Base-by-base conservation (phyloP, 2,797 vertebrate genomes). In the Microtus californicus region DNA sequence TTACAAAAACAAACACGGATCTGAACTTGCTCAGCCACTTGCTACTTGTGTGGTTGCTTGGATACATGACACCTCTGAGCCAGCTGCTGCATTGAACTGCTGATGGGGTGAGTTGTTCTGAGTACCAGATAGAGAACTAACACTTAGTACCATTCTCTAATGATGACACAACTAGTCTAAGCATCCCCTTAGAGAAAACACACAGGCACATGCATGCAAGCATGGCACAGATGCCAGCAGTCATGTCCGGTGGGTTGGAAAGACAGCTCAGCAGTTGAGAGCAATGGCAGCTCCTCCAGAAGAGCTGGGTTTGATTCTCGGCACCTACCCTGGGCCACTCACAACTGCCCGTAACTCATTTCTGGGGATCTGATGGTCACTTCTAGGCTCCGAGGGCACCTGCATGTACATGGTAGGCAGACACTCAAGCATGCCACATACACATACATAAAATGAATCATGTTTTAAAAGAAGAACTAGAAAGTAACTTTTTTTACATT, bases 81-180 rank as follows among this genome's bases (percentile, higher is more conserved):
- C 87, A 85, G 25, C 73, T 85, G 93, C 77, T 67, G 89, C 15
- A 92, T 61, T 95, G 93, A 94, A 90, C 78, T 76, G 25, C 74
- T 89, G 19, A 48, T 31, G 77, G 51, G 63, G 63, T 48, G 59
- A 48, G 13, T 87, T 80, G 80, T 86, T 91, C 59, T 86, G n/a
- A 95, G 80, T 82, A 89, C 65, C 88, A 89, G 91, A 81, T 88
- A 89, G 87, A 94, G 76, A 89, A 59, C 77, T 93, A 93, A 63
- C 63, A 29, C 74, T 93, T 48, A 92, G 14, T 77, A 76, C 23
- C 15, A 54, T 56, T 59, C 25, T 54, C 77, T 61, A 40, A 85
- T 37, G 76, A 73, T 43, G 71, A 95, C 31, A 73, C 56, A 93
- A 45, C 94, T 67, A 79, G 90, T 69, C 54, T 88, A 94, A 88